Evolutionary conservation across 2,888 invertebrate species (phyloP).

Genomic region (Cerceris rybyensis): DNA sequence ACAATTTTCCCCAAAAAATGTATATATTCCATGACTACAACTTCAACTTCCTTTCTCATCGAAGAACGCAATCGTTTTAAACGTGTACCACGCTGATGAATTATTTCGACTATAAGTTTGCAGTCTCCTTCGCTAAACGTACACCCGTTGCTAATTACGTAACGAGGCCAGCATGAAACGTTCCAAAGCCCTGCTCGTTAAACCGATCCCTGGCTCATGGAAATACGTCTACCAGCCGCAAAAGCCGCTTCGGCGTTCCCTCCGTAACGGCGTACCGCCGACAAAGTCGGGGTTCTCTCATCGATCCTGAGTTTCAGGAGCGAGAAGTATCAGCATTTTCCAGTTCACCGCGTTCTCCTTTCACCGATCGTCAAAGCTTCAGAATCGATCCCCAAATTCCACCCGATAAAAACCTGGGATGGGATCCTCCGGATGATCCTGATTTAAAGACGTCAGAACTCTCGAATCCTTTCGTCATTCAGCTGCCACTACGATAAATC

Average conservation of each 20-base stretch:
- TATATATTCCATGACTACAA: neutral
- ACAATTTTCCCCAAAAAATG: neutral
- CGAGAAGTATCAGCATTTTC: slow-evolving; percentile 43
- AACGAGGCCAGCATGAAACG: neutral
- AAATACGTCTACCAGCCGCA: slow-evolving; percentile 26
- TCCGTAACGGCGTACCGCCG: slow-evolving; percentile 1
- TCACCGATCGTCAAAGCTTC: slow-evolving; percentile 27
- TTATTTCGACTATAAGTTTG: too few relatives aligned
- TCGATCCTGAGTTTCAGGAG: slow-evolving; percentile 41
- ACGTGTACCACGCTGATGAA: too few relatives aligned
- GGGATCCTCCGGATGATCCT: slow-evolving; percentile 45
- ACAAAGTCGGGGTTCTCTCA: slow-evolving; percentile 15
- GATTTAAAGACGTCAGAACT: slow-evolving; percentile 36
- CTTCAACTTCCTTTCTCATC: too few relatives aligned
- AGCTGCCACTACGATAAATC: slow-evolving; percentile 3
- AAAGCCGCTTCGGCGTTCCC: slow-evolving; percentile 12
- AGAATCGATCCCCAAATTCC: slow-evolving; percentile 12
- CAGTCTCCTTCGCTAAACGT: too few relatives aligned
- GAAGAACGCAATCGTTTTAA: too few relatives aligned
- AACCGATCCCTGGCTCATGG: slow-evolving; percentile 41
- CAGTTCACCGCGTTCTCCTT: slow-evolving; percentile 20
- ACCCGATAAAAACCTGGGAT: slow-evolving; percentile 16
- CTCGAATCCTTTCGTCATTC: slow-evolving; percentile 20
- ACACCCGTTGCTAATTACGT: too few relatives aligned
- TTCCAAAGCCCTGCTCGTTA: slow-evolving; percentile 32